Evolutionary conservation across 1,140 invertebrate species (phyloP), one percentile per base, ranked within the genome.

Genomic region (Pseudomyrmex flavicornis): DNA sequence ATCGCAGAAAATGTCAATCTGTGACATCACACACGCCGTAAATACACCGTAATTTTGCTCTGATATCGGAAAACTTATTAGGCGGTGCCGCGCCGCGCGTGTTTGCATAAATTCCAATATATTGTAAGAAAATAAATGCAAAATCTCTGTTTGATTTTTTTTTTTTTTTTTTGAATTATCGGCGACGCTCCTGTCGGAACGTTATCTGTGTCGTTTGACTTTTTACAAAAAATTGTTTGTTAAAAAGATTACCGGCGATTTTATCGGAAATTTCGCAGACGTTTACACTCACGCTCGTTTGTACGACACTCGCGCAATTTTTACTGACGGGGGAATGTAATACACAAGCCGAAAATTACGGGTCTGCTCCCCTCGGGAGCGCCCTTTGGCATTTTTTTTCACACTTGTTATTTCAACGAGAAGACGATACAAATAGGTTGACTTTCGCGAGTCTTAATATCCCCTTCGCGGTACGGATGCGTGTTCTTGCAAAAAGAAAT

Each of bases 261-360:
- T 17, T n/a, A 10, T 7, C 17, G 13, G 65, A 56, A 61, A 62
- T 56, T 35, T 72, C 15, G 35, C 13, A 68, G 20, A 52, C 15
- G 22, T 13, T 58, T 58, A 44, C 20, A 50, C 65, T 56, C 20
- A 22, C 56, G 52, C 62, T 72, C 66, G 56, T 70, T 87, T 69
- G 44, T 20, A 48, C 22, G 76, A 44, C 74, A 58, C 9, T 44
- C 59, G 9, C 20, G 26, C 56, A 46, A 58, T 83, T 72, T 72
- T 46, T 15, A 50, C 56, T 48, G 61, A 80, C 52, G 50, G 52
- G 52, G 58, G 84, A 86, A 80, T 56, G 50, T 76, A 58, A 58
- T 75, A 7, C 35, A 35, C 35, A 87, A 88, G 72, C 63, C 73
- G 69, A 87, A 87, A 87, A 84, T 87, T 87, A 87, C 59, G 46